Evolutionary conservation across 1,140 invertebrate genomes (phyloP).

Genomic region (Neelides sp.): DNA sequence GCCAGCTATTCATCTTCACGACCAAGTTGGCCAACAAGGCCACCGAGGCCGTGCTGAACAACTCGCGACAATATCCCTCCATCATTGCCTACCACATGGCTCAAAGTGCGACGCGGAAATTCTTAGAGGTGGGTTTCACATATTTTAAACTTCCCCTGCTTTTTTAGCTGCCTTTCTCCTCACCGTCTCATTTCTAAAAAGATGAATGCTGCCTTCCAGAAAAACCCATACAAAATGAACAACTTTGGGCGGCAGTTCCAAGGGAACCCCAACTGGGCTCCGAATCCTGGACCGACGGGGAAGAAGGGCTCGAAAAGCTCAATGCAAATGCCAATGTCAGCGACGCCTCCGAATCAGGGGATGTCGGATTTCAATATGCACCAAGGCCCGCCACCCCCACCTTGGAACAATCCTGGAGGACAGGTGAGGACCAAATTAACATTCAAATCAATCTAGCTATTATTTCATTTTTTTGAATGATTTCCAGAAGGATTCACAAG

Average conservation of each 20-base stretch:
- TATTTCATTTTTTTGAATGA: constrained; percentile 5
- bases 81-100: constrained; percentile 92
- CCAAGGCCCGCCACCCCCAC: constrained; percentile 14
- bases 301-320: constrained; percentile 26
- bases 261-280: constrained; percentile 35
- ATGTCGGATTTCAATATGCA: constrained; percentile 17
- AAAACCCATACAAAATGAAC: constrained; percentile 75
- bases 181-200: constrained; percentile 6
- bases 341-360: constrained; percentile 1
- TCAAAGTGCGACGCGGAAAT: constrained; percentile 86
- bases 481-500: constrained; percentile 19
- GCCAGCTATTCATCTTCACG: constrained; percentile 95
- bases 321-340: constrained; percentile 7
- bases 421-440: too few species aligned
- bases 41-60: constrained; percentile 74
- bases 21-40: constrained; percentile 86
- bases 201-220: constrained; percentile 41
- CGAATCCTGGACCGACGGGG: constrained; percentile 26
- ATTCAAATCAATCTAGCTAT: too few species aligned
- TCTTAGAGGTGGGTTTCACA: constrained; percentile 59
- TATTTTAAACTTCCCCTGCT: not conserved
- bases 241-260: constrained; percentile 57
- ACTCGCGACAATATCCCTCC: constrained; percentile 75
- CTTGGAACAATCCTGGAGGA: too few species aligned
- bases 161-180: constrained; percentile 3